Conservation (phyloP, 2,113 vertebrate genomes). For the Gymnocephalus cernua region DNA sequence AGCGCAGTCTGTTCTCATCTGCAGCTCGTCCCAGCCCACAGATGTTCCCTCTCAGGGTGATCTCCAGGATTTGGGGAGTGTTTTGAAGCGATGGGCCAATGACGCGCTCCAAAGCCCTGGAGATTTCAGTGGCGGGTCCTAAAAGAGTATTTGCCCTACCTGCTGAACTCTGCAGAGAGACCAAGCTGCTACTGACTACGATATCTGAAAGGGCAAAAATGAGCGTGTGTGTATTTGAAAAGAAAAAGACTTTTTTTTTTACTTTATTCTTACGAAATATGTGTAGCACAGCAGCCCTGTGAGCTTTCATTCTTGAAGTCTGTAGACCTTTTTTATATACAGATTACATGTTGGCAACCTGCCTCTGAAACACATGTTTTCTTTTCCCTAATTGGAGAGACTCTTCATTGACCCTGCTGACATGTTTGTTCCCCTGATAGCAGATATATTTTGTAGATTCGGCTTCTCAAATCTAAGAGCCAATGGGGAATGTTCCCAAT, state of each 20-base stretch:
- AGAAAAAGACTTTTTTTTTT: background rate
- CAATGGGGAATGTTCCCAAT: conserved; percentile 30
- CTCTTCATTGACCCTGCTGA: conserved; percentile 46
- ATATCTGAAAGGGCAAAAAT: conserved; percentile 17
- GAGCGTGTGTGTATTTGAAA: background rate
- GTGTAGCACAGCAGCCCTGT: conserved; percentile 21
- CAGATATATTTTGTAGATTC: conserved; percentile 37
- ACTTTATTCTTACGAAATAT: background rate
- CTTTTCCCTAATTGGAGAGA: conserved; percentile 49
- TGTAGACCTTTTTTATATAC: conserved; percentile 5
- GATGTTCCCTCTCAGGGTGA: conserved; percentile 79
- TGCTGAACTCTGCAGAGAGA: conserved; percentile 60
- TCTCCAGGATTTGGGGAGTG: conserved; percentile 71
- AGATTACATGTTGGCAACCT: conserved; percentile 32
- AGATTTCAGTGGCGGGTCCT: conserved; percentile 70
- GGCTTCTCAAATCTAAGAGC: conserved; percentile 13
- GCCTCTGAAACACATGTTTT: conserved; percentile 48
- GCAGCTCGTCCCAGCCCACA: conserved; percentile 56
- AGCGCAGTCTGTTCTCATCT: conserved; percentile 58
- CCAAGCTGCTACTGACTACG: conserved; percentile 49
- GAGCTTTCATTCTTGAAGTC: conserved; percentile 35
- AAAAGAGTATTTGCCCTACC: conserved; percentile 62
- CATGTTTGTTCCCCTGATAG: conserved; percentile 25
- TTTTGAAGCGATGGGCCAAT: conserved; percentile 73
- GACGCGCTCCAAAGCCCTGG: conserved; percentile 68